Conservation (phyloP, 1,140 invertebrate species). For the Drosophila cardini region DNA sequence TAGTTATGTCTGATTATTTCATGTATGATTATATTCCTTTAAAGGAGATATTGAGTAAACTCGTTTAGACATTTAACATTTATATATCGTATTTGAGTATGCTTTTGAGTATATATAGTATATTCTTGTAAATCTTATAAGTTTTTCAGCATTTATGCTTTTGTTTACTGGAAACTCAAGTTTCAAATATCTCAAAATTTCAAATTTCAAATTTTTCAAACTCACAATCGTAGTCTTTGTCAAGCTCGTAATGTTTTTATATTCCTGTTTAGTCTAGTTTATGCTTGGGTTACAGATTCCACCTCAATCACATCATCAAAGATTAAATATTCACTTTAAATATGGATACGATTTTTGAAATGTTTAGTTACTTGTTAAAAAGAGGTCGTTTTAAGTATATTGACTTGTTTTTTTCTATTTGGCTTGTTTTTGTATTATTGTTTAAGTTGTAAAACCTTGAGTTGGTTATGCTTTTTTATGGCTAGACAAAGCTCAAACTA, state of each 20-base stretch:
- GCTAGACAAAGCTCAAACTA: slow-evolving; percentile 18
- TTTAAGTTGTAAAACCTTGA: slow-evolving; percentile 37
- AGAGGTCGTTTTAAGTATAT: slow-evolving; percentile 37
- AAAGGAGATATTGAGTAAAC: slow-evolving; percentile 32
- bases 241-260: slow-evolving; percentile 54
- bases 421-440: slow-evolving; percentile 48
- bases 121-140: slow-evolving; percentile 7
- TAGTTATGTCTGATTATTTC: too few species aligned
- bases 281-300: slow-evolving; percentile 5
- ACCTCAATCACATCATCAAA: slow-evolving; percentile 13
- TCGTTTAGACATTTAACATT: slow-evolving; percentile 33
- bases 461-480: slow-evolving; percentile 9
- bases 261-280: slow-evolving; percentile 17
- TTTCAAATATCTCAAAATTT: slow-evolving; percentile 4
- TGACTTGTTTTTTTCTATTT: slow-evolving; percentile 54
- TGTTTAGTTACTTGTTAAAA: slow-evolving; percentile 39
- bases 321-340: background rate
- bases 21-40: too few species aligned
- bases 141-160: slow-evolving; percentile 10
- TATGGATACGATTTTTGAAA: slow-evolving; percentile 25
- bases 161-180: background rate
- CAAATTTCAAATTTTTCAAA: slow-evolving; percentile 9
- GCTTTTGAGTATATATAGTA: slow-evolving; percentile 5
- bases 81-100: slow-evolving; percentile 2
- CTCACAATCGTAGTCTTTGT: slow-evolving; percentile 42